A percentile compares a stretch with the other conserved stretches of the same genome.
phyloP scores from a whole-genome alignment of 2,797 vertebrate species.

The Hemitrygon akajei region DNA sequence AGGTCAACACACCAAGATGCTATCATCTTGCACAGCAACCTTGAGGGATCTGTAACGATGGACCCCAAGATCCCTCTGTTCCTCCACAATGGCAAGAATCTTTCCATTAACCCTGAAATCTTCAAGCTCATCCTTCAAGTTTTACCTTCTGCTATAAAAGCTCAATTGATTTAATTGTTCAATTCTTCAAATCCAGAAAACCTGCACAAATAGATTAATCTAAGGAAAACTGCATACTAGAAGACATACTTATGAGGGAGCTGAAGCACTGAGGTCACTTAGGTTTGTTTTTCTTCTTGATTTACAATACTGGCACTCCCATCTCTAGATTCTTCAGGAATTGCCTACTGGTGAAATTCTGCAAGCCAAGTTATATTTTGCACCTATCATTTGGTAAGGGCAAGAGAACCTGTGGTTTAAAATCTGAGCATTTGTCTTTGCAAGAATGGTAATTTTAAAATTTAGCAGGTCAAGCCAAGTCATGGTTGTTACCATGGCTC shows the following conservation, averaged over 20 bases:
- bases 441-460: not conserved
- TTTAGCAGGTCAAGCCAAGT: not conserved
- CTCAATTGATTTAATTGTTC: not conserved
- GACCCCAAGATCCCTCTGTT: too few relatives aligned
- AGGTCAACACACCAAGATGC: too few relatives aligned
- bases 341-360: not conserved
- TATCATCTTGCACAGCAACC: too few relatives aligned
- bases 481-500: not conserved
- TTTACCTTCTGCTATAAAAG: not conserved
- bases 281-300: not conserved
- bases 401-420: not conserved
- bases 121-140: too few relatives aligned
- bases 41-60: too few relatives aligned
- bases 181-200: not conserved
- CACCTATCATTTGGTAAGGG: not conserved
- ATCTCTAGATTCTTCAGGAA: not conserved
- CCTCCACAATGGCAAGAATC: too few relatives aligned
- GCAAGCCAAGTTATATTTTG: not conserved
- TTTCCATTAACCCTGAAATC: too few relatives aligned
- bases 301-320: not conserved
- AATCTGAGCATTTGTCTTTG: not conserved
- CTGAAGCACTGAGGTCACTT: not conserved
- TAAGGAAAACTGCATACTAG: not conserved
- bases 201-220: not conserved
- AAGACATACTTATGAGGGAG: conserved; percentile 2